These are phyloP conservation scores for Rattus rattus DNA, from an alignment of 2,113 vertebrate species.

Conservation along the genomic window DNA sequence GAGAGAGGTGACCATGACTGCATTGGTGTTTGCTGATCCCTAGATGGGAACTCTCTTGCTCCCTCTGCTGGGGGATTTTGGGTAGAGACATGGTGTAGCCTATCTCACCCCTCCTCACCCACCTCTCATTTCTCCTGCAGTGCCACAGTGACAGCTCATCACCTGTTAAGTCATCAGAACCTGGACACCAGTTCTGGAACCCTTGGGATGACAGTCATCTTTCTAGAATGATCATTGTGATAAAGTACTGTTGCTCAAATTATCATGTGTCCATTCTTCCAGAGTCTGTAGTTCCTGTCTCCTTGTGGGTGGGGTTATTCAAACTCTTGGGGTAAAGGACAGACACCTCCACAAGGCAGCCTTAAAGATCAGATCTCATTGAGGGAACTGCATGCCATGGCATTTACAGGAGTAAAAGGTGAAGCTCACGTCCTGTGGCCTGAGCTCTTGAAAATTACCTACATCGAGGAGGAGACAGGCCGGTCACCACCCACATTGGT, in stretches of 20 bases:
- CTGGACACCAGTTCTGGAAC: background rate
- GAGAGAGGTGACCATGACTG: background rate
- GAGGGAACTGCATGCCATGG: background rate
- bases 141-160: conserved; percentile 50
- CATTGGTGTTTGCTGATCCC: background rate
- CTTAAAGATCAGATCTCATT: fast-evolving
- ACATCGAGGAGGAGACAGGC: fast-evolving
- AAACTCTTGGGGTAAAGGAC: background rate
- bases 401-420: background rate
- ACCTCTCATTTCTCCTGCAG: background rate
- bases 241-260: background rate
- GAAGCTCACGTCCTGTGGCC: background rate
- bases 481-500: background rate
- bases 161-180: background rate
- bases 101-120: background rate
- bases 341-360: background rate
- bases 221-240: background rate
- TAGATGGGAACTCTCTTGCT: background rate
- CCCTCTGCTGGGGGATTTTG: background rate
- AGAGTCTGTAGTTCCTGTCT: background rate
- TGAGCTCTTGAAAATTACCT: background rate
- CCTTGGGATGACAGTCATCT: background rate
- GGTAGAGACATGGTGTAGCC: background rate
- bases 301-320: fast-evolving
- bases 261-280: background rate